phyloP scores from a whole-genome alignment of 2,797 vertebrate genomes.

The Argentina silus region DNA sequence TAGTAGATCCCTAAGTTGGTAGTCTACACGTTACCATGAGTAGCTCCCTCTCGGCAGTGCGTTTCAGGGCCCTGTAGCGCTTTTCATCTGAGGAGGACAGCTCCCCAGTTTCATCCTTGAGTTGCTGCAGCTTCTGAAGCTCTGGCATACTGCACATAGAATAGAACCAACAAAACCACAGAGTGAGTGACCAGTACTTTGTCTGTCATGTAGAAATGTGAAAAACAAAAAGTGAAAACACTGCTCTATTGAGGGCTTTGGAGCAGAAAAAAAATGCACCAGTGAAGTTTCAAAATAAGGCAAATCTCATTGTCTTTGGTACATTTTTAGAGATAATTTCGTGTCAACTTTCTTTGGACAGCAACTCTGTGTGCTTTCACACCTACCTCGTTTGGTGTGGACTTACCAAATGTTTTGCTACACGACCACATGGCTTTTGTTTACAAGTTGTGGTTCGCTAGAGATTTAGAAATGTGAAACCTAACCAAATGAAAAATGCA shows the following conservation, averaged over 20 bases:
- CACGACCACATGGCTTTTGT: too few species aligned
- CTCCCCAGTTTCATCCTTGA: constrained; percentile 98
- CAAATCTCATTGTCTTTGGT: background rate
- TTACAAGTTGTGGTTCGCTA: too few species aligned
- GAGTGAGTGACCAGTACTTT: background rate
- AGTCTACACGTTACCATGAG: constrained; percentile 85
- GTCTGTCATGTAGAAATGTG: background rate
- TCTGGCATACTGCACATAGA: constrained; percentile 88
- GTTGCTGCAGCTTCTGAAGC: constrained; percentile 97
- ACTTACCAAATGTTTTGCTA: too few species aligned
- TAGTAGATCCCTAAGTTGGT: too few species aligned
- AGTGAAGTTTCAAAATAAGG: background rate
- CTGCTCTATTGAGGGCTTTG: background rate
- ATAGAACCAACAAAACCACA: background rate
- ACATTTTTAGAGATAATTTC: too few species aligned
- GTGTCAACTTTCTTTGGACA: too few species aligned
- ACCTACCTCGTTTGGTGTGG: too few species aligned
- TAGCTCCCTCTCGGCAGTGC: constrained; percentile 93
- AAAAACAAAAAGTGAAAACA: background rate
- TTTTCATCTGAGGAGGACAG: constrained; percentile 97
- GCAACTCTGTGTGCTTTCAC: too few species aligned
- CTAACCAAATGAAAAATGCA: too few species aligned
- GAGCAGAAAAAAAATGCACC: background rate
- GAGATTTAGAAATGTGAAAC: too few species aligned
- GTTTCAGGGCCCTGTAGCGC: constrained; percentile 94